Conservation (phyloP, 2,113 vertebrate species). For the Prietella phreatophila region DNA sequence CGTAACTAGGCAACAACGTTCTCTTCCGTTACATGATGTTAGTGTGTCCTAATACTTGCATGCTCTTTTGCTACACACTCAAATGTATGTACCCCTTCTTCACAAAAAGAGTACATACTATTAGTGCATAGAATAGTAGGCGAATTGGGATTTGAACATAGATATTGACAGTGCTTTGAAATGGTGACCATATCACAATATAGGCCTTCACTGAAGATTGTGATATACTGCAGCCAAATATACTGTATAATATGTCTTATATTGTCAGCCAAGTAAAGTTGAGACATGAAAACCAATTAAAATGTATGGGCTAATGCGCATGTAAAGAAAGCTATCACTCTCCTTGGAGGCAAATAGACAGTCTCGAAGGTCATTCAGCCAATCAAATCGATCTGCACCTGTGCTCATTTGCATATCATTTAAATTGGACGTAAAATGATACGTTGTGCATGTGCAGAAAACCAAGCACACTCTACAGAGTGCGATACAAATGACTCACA, state of each 20-base stretch:
- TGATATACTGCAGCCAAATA: not conserved
- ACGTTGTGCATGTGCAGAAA: not conserved
- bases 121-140: too few relatives aligned
- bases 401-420: constrained; percentile 43
- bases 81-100: too few relatives aligned
- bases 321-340: constrained; percentile 12
- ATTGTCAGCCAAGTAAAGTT: not conserved
- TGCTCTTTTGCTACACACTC: too few relatives aligned
- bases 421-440: constrained; percentile 24
- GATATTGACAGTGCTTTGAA: not conserved
- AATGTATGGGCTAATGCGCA: not conserved
- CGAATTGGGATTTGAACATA: too few relatives aligned
- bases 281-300: not conserved
- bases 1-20: too few relatives aligned
- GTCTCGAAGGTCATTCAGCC: constrained; percentile 40
- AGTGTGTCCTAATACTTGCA: too few relatives aligned
- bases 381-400: constrained; percentile 24
- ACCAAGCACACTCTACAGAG: not conserved
- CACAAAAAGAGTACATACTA: too few relatives aligned
- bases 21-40: too few relatives aligned
- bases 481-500: not conserved
- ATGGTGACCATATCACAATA: not conserved
- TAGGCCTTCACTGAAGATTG: not conserved
- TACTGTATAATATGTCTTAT: too few relatives aligned
- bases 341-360: not conserved